phyloP scores from a whole-genome alignment of 1,140 invertebrate species.

The Trypoxylus dichotomus region DNA sequence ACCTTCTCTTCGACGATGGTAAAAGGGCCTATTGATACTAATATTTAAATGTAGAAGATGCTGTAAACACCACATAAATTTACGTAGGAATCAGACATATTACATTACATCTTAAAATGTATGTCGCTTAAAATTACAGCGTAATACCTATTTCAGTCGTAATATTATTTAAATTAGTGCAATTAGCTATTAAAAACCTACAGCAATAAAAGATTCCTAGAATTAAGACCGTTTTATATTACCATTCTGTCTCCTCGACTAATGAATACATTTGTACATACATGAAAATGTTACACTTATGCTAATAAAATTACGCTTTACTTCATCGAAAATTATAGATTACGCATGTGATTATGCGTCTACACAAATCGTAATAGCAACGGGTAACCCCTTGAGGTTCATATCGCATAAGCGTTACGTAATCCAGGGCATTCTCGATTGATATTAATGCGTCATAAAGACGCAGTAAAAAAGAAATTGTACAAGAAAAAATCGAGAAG shows the following conservation, averaged over 20 bases:
- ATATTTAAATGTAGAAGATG: too few species aligned
- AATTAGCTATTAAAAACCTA: slow-evolving; percentile 4
- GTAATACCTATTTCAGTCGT: not conserved
- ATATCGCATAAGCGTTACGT: too few species aligned
- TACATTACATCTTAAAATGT: not conserved
- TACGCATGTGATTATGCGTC: too few species aligned
- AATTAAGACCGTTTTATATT: not conserved
- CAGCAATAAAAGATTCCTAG: not conserved
- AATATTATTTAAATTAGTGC: slow-evolving; percentile 3
- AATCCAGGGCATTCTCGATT: too few species aligned
- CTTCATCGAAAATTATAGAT: not conserved
- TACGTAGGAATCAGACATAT: not conserved
- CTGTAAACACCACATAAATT: too few species aligned
- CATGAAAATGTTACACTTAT: not conserved
- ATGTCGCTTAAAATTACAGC: not conserved
- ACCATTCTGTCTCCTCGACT: not conserved
- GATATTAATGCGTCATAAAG: too few species aligned
- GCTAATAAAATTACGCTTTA: not conserved
- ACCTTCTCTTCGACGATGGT: too few species aligned
- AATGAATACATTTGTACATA: not conserved
- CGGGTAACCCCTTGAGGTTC: too few species aligned
- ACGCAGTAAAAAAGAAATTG: not conserved
- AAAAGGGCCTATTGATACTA: too few species aligned
- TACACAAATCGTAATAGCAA: too few species aligned
- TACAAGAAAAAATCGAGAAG: not conserved